Conservation (phyloP, 2,888 invertebrate species). For the Ametastegia equiseti region DNA sequence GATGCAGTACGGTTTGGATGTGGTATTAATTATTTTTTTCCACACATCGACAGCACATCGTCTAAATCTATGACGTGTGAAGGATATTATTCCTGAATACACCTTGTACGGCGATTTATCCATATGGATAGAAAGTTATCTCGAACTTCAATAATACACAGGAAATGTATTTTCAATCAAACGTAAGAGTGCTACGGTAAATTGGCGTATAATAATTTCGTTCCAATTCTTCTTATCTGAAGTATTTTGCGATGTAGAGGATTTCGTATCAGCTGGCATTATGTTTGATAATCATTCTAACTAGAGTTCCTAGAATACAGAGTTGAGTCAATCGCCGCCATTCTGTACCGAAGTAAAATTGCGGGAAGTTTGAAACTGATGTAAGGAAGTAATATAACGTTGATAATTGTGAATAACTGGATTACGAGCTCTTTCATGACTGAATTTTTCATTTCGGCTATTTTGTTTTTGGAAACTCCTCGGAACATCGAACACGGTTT, state of each 20-base stretch:
- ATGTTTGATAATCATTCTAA: background rate
- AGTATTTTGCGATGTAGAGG: background rate
- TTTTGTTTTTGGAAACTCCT: too few species aligned
- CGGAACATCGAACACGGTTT: too few species aligned
- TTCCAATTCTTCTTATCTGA: background rate
- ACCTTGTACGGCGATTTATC: background rate
- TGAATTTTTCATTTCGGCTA: too few species aligned
- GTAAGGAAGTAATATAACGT: too few species aligned
- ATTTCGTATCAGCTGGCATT: background rate
- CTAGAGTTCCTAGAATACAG: too few species aligned
- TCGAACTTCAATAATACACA: background rate
- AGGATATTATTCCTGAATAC: background rate
- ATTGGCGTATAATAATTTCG: background rate
- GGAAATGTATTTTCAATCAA: background rate
- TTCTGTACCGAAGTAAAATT: too few species aligned
- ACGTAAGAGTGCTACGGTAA: background rate
- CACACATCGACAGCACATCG: background rate
- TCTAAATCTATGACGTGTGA: background rate
- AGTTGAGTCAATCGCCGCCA: too few species aligned
- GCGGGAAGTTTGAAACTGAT: too few species aligned
- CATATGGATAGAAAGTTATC: background rate
- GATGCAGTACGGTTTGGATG: too few species aligned
- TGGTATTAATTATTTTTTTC: background rate
- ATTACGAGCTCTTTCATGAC: too few species aligned
- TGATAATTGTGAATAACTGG: too few species aligned